Evolutionary conservation across 2,113 vertebrate genomes (phyloP).

Genomic region (Semicossyphus pulcher): DNA sequence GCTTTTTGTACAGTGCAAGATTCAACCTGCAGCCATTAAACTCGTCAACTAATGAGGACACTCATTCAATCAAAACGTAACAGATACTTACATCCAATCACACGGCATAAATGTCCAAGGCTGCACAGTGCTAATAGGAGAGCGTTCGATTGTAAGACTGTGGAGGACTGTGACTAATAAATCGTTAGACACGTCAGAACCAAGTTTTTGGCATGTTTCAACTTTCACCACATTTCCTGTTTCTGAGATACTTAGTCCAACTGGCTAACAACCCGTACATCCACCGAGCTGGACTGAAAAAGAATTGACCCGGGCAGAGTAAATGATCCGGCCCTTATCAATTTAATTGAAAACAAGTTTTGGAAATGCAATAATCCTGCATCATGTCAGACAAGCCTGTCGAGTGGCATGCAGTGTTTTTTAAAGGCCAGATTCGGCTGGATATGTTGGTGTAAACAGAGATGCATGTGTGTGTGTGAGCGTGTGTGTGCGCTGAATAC

Average conservation of each 20-base stretch:
- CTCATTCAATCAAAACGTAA: no score
- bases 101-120: no score
- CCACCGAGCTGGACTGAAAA: conserved; percentile 16
- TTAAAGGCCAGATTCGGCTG: conserved; percentile 37
- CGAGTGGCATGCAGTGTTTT: conserved; percentile 43
- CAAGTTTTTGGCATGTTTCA: conserved; percentile 8
- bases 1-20: no score
- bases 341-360: conserved; percentile 33
- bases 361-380: conserved; percentile 10
- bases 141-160: no score
- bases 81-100: no score
- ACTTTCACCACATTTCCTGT: conserved; percentile 13
- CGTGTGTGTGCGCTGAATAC: conserved; percentile 9
- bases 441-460: conserved; percentile 23
- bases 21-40: no score
- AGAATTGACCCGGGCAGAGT: conserved; percentile 9
- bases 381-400: conserved; percentile 20
- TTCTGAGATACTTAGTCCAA: neutral
- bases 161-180: no score
- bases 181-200: neutral
- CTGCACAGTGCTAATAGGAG: no score
- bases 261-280: conserved; percentile 33
- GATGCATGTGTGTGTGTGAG: conserved; percentile 12
- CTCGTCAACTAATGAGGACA: no score
- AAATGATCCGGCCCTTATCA: conserved; percentile 33